Percentiles rank a stretch among this genome's conserved stretches.
phyloP scores from a whole-genome alignment of 2,113 vertebrate genomes.

The Ranitomeya variabilis region DNA sequence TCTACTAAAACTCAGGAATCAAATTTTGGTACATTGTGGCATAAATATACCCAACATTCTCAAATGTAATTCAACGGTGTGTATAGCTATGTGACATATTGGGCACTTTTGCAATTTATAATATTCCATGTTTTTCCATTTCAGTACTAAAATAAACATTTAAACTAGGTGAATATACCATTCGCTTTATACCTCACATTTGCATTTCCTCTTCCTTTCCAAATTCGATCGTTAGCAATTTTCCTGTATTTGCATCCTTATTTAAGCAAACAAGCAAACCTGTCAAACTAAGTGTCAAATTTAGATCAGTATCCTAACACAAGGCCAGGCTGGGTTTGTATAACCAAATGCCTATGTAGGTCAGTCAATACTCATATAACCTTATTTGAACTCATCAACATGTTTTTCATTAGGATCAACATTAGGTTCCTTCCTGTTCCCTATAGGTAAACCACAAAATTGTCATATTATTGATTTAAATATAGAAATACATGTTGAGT shows the following conservation, averaged over 20 bases:
- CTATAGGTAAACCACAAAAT: constrained; percentile 3
- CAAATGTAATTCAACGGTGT: not conserved
- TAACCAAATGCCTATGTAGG: constrained; percentile 8
- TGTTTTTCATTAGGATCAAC: constrained; percentile 34
- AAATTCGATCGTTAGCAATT: constrained; percentile 4
- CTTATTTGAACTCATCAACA: constrained; percentile 8
- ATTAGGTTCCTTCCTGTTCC: constrained; percentile 13
- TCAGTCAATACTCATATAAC: constrained; percentile 15
- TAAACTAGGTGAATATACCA: constrained; percentile 1
- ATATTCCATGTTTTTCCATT: not conserved
- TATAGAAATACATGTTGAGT: not conserved
- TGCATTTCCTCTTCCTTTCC: constrained; percentile 22
- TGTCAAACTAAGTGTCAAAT: constrained; percentile 40
- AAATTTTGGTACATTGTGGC: not conserved
- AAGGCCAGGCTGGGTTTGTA: constrained; percentile 18
- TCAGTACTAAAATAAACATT: constrained; percentile 12
- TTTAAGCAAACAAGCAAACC: constrained; percentile 33
- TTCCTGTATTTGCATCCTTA: constrained; percentile 5
- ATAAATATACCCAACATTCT: not conserved
- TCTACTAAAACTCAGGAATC: not conserved
- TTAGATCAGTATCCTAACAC: constrained; percentile 17
- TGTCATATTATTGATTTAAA: not conserved
- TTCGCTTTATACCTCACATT: not conserved
- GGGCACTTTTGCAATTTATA: not conserved
- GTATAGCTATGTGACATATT: not conserved